Evolutionary conservation across 2,113 vertebrate species (phyloP).

Genomic region (Saccopteryx bilineata): DNA sequence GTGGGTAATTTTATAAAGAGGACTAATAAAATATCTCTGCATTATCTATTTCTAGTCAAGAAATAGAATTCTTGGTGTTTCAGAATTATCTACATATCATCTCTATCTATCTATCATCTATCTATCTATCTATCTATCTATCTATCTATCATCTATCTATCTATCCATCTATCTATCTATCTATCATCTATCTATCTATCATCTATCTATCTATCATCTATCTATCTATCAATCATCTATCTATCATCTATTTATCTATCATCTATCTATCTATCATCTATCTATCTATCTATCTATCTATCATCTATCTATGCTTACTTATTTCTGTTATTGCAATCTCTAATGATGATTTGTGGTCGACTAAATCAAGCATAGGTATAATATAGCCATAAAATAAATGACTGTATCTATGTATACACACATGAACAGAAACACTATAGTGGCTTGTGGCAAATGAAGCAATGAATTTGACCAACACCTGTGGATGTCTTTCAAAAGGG

Average conservation of each 20-base stretch:
- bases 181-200: neutral
- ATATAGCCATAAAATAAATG: neutral
- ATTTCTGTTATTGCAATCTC: neutral
- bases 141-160: neutral
- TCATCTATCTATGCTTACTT: neutral
- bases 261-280: neutral
- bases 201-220: neutral
- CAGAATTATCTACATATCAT: neutral
- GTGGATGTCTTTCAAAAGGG: constrained; percentile 47
- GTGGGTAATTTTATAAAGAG: neutral
- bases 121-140: neutral
- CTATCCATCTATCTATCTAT: neutral
- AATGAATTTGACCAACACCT: constrained; percentile 72
- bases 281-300: neutral
- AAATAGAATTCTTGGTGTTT: neutral
- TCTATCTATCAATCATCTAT: neutral
- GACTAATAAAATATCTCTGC: neutral
- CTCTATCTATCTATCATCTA: neutral
- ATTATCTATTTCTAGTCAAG: neutral
- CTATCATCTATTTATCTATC: neutral
- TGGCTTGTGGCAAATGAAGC: constrained; percentile 66
- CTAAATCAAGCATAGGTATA: neutral
- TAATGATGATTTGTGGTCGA: neutral
- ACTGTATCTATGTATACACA: neutral
- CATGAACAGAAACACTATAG: neutral